Evolutionary conservation across 2,113 vertebrate species (phyloP).

Genomic region (rabbit (Oryctolagus cuniculus)): DNA sequence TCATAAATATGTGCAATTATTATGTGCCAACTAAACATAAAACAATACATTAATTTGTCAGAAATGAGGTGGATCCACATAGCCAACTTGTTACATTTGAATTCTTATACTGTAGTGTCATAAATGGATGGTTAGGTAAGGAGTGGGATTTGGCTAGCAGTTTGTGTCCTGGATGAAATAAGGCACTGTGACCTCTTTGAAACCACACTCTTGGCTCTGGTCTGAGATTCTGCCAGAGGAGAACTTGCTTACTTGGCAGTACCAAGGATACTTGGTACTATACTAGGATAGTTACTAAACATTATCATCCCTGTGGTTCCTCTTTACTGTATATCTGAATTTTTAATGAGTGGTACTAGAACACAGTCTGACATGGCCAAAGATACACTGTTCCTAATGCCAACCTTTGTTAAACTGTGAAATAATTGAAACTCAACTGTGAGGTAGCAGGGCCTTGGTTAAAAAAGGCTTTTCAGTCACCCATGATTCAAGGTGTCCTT

Average conservation of each 20-base stretch:
- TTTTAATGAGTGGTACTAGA: neutral
- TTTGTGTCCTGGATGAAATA: neutral
- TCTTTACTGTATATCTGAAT: neutral
- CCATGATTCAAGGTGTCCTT: neutral
- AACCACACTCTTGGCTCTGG: neutral
- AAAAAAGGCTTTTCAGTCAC: neutral
- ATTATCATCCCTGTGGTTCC: neutral
- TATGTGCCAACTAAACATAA: too few species aligned
- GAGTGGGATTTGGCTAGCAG: neutral
- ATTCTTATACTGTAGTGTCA: neutral
- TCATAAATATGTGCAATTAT: too few species aligned
- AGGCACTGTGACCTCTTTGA: neutral
- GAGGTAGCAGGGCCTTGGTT: neutral
- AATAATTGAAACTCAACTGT: neutral
- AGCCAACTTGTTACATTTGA: neutral
- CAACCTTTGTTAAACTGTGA: neutral
- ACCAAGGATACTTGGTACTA: too few species aligned
- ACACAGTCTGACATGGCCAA: neutral
- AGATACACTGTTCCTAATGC: neutral
- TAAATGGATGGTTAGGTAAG: neutral
- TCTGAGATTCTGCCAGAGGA: neutral
- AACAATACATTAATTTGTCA: neutral
- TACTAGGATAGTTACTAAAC: neutral
- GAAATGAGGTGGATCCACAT: neutral
- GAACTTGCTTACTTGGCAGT: neutral